phyloP scores from a whole-genome alignment of 2,797 vertebrate species.

The Cottoperca gobio region DNA sequence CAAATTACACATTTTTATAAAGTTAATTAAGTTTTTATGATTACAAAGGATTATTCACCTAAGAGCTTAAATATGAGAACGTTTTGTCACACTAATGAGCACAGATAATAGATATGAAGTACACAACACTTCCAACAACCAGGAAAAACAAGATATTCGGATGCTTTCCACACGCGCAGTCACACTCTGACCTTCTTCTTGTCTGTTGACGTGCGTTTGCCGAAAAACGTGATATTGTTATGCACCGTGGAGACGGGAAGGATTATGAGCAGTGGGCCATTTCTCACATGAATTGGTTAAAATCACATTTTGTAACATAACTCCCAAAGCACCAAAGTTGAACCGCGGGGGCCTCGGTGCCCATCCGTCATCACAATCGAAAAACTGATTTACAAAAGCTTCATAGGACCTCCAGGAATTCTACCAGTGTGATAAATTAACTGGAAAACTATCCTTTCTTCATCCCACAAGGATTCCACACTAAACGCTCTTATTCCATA shows the following conservation, averaged over 20 bases:
- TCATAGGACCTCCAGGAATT: slow-evolving; percentile 65
- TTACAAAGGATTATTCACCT: slow-evolving; percentile 37
- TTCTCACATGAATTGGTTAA: slow-evolving; percentile 51
- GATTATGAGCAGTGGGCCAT: slow-evolving; percentile 47
- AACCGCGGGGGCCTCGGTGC: slow-evolving; percentile 46
- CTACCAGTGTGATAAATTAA: slow-evolving; percentile 68
- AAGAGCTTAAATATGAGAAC: slow-evolving; percentile 22
- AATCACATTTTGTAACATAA: slow-evolving; percentile 56
- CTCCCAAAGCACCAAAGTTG: slow-evolving; percentile 60
- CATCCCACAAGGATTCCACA: slow-evolving; percentile 33
- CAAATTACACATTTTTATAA: slow-evolving; percentile 31
- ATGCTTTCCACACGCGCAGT: slow-evolving; percentile 16
- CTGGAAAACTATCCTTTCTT: slow-evolving; percentile 45
- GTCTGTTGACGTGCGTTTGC: slow-evolving; percentile 31
- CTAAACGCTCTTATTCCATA: slow-evolving; percentile 27
- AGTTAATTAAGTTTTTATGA: slow-evolving; percentile 45
- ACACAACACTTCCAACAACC: slow-evolving; percentile 18
- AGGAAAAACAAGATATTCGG: slow-evolving; percentile 17
- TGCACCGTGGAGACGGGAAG: slow-evolving; percentile 12
- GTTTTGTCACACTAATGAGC: slow-evolving; percentile 34
- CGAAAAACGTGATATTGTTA: slow-evolving; percentile 24
- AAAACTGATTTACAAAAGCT: slow-evolving; percentile 68
- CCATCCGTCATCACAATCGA: slow-evolving; percentile 69
- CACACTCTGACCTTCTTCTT: not conserved
- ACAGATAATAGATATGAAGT: slow-evolving; percentile 24